A percentile compares a stretch with the other conserved stretches of the same genome.
Evolutionary conservation across 2,113 vertebrate species (phyloP).

Genomic region (Lampris incognitus): DNA sequence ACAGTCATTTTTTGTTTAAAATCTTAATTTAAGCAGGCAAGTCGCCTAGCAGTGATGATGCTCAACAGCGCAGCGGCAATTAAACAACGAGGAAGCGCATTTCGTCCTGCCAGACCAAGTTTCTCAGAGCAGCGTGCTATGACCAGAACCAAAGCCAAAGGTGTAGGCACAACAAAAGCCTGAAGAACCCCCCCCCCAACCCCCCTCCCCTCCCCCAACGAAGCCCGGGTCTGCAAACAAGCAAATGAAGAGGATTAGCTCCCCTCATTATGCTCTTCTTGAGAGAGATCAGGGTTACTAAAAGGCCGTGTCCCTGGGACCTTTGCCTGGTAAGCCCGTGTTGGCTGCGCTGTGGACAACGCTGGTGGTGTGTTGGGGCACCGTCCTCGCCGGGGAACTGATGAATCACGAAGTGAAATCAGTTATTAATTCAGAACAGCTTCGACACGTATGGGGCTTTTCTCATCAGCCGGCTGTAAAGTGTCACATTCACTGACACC

Average conservation of each 20-base stretch:
- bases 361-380: not conserved
- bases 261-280: not conserved
- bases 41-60: not conserved
- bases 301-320: no score
- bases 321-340: not conserved
- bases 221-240: not conserved
- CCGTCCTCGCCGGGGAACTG: not conserved
- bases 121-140: slow-evolving; percentile 4
- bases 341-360: not conserved
- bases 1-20: no score
- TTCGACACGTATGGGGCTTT: not conserved
- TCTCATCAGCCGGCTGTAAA: not conserved
- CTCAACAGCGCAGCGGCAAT: slow-evolving; percentile 3
- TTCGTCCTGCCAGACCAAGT: slow-evolving; percentile 4
- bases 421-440: not conserved
- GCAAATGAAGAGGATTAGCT: not conserved
- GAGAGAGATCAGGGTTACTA: not conserved
- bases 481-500: not conserved
- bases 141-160: not conserved
- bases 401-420: not conserved
- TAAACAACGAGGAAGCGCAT: slow-evolving; percentile 8
- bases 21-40: no score
- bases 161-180: not conserved
- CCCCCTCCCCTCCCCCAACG: not conserved
- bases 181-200: no score